Base-by-base conservation (phyloP, 2,113 vertebrate species). In the Platycercus adscitus region DNA sequence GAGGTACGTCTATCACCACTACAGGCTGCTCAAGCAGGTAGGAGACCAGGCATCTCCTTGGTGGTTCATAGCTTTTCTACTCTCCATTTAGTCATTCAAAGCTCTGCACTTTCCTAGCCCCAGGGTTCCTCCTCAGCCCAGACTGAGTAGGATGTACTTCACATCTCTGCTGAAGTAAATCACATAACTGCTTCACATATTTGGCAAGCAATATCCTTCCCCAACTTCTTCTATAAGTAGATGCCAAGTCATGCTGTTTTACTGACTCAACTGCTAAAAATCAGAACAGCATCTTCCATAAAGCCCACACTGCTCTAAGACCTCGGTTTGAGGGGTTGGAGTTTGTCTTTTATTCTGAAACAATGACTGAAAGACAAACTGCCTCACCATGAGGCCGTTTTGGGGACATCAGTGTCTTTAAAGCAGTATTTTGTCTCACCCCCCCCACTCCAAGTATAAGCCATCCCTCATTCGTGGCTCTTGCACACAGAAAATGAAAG, bases 201-300 rank as follows among this genome's bases (percentile, higher is more conserved):
- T 88, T 94, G 72, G 95, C 86, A 94, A 88, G 72, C 20, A 72
- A 71, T 55, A 81, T 29, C 52, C 24, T 94, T 96, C 43, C 71
- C 69, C 76, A 78, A 39, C 9, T 6, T 78, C 43, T 95, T 95
- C 43, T 86, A 64, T 71, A 86, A 77, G 60, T 53, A 80, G 72
- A 81, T 91, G 80, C 88, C 72, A 97, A 96, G 60, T 88, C 92
- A 92, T 60, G 86, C 82, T 91, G 92, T 75, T 96, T 81, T 61
- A 94, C 73, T 84, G 89, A 94, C 61, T 88, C 52, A 61, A 58
- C 39, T 41, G 61, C 68, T 84, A 71, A 80, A 86, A 94, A 86
- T 90, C 50, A 73, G 79, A 94, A 52, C 31, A 78, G 64, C 43
- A 26, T 29, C 90, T 88, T 91, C 60, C 65, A 88, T 86, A 78